phyloP scores from a whole-genome alignment of 2,888 invertebrate species.

The Zonitis immaculata region DNA sequence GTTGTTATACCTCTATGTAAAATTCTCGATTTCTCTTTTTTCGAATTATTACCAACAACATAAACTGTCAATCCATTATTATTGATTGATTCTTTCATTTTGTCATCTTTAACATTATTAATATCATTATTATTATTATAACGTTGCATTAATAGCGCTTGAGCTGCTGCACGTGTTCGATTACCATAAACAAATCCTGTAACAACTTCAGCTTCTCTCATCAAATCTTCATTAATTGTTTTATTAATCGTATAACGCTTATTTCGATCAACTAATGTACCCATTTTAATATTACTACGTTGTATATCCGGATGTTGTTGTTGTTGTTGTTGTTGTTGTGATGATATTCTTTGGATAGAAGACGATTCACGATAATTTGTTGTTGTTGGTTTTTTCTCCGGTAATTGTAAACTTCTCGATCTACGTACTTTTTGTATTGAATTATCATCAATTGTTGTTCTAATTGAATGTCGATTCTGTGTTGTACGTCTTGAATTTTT shows the following conservation, averaged over 20 bases:
- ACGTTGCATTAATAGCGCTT: conserved; percentile 47
- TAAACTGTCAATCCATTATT: conserved; percentile 44
- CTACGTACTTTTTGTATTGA: conserved; percentile 47
- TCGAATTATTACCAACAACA: conserved; percentile 41
- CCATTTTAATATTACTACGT: conserved; percentile 17
- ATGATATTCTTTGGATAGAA: conserved; percentile 18
- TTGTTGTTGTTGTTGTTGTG: too few species aligned
- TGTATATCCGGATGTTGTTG: conserved; percentile 21
- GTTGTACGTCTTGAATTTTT: conserved; percentile 36
- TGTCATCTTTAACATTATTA: conserved; percentile 30
- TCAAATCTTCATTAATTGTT: conserved; percentile 48
- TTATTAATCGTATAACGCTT: conserved; percentile 4
- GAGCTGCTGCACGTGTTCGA: conserved; percentile 51
- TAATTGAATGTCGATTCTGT: conserved; percentile 12
- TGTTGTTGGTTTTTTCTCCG: conserved; percentile 48
- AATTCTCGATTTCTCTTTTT: conserved; percentile 44
- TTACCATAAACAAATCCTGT: conserved; percentile 55
- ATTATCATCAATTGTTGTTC: conserved; percentile 30
- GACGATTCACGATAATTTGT: conserved; percentile 12
- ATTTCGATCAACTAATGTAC: conserved; percentile 7
- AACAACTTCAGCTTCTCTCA: conserved; percentile 55
- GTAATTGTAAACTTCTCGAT: conserved; percentile 60
- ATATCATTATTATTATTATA: conserved; percentile 44
- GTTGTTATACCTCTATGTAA: conserved; percentile 52
- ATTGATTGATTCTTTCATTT: conserved; percentile 29